A percentile compares a stretch with the other conserved stretches of the same genome.
phyloP scores from a whole-genome alignment of 2,888 invertebrate species.

The Caenorhabditis auriculariae region DNA sequence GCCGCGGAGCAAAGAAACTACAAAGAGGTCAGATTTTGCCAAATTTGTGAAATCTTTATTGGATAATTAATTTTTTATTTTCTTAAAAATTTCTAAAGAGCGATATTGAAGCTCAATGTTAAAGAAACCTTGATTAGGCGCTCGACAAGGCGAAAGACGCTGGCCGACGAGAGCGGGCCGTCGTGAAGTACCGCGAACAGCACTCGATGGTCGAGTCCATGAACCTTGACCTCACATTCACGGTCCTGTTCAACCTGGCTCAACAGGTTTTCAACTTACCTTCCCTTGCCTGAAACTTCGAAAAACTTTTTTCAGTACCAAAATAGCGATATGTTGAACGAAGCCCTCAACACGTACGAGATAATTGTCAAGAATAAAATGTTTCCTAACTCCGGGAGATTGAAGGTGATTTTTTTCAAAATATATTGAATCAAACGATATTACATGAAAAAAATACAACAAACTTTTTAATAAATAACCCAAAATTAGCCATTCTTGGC shows the following conservation, averaged over 20 bases:
- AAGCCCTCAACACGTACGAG: constrained; percentile 92
- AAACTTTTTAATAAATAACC: no score
- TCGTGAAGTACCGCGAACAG: constrained; percentile 88
- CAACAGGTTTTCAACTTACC: constrained; percentile 66
- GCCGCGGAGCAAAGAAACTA: constrained; percentile 70
- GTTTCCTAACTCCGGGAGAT: constrained; percentile 80
- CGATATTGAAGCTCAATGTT: no score
- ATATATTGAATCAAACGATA: background rate
- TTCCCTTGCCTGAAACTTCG: background rate
- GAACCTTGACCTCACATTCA: constrained; percentile 92
- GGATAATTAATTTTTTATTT: no score
- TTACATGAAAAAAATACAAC: no score
- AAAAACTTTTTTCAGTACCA: constrained; percentile 77
- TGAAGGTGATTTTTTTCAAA: constrained; percentile 29
- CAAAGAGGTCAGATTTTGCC: constrained; percentile 17
- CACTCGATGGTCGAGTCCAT: constrained; percentile 81
- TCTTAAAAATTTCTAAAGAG: no score
- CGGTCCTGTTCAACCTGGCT: constrained; percentile 91
- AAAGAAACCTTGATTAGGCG: constrained; percentile 70
- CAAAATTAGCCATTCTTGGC: no score
- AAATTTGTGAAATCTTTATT: background rate
- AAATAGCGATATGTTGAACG: constrained; percentile 88
- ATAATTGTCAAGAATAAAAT: constrained; percentile 85
- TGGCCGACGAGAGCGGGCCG: constrained; percentile 83
- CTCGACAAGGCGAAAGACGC: constrained; percentile 94